Conservation (phyloP, 1,140 invertebrate species). For the Neodiprion fabricii region DNA sequence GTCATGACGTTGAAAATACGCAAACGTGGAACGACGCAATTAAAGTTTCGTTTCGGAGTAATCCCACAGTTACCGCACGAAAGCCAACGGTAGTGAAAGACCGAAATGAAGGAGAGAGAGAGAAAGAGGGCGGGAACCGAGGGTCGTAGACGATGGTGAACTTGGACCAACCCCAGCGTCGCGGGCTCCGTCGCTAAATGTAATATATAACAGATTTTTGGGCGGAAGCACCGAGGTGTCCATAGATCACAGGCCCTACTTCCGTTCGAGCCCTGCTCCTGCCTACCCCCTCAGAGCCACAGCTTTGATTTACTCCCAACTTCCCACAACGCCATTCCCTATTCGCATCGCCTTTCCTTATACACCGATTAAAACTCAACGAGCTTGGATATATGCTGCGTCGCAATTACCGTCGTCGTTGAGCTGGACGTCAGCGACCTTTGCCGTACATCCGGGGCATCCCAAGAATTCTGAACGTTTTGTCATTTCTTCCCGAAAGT, state of each 20-base stretch:
- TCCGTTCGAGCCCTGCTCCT: constrained; percentile 47
- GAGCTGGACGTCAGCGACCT: too few species aligned
- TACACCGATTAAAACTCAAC: background rate
- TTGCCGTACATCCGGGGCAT: too few species aligned
- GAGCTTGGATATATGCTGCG: too few species aligned
- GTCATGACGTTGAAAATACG: too few species aligned
- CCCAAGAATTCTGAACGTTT: too few species aligned
- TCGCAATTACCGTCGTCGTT: too few species aligned
- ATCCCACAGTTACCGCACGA: background rate
- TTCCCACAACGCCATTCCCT: background rate
- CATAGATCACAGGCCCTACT: constrained; percentile 55
- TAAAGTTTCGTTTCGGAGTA: background rate
- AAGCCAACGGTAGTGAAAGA: constrained; percentile 12
- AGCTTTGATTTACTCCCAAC: constrained; percentile 51
- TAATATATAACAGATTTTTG: constrained; percentile 59
- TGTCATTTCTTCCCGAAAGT: too few species aligned
- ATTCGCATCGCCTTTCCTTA: background rate
- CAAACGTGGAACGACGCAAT: background rate
- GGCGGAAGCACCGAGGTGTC: constrained; percentile 50
- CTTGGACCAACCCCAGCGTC: background rate
- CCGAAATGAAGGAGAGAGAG: constrained; percentile 9
- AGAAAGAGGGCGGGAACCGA: background rate
- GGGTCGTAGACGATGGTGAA: constrained; percentile 12
- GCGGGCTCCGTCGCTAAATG: constrained; percentile 40
- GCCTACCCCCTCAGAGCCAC: constrained; percentile 31